phyloP scores from a whole-genome alignment of 2,888 invertebrate species.

The Eupithecia insigniata region DNA sequence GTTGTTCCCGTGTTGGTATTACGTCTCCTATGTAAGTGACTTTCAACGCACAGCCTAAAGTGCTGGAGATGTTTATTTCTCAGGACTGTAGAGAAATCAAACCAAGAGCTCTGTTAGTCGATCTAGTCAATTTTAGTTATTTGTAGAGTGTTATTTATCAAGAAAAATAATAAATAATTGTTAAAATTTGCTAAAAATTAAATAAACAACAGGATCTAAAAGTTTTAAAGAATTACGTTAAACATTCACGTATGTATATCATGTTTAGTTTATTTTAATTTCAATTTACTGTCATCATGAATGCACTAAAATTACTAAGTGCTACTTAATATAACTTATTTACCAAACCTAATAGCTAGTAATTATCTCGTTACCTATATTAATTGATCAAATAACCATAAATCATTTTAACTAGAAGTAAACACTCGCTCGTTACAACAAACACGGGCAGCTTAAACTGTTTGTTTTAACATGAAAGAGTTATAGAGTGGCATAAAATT shows the following conservation, averaged over 20 bases:
- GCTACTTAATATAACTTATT: neutral
- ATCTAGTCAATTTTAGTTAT: neutral
- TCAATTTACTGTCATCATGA: neutral
- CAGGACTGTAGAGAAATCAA: neutral
- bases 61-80: neutral
- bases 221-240: neutral
- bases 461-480: constrained; percentile 14
- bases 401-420: constrained; percentile 2
- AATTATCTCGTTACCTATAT: neutral
- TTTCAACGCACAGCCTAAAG: neutral
- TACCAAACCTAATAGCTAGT: neutral
- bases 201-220: neutral
- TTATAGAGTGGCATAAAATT: constrained; percentile 15
- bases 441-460: constrained; percentile 15
- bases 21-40: too few species aligned
- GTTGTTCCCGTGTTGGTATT: too few species aligned
- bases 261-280: neutral
- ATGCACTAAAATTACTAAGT: neutral
- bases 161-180: too few species aligned
- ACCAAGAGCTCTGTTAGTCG: neutral
- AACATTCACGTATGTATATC: neutral
- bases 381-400: neutral
- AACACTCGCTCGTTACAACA: constrained; percentile 8
- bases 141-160: too few species aligned
- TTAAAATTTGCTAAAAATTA: too few species aligned